Conservation (phyloP, 2,113 vertebrate genomes). For the Rhodinocichla rosea region DNA sequence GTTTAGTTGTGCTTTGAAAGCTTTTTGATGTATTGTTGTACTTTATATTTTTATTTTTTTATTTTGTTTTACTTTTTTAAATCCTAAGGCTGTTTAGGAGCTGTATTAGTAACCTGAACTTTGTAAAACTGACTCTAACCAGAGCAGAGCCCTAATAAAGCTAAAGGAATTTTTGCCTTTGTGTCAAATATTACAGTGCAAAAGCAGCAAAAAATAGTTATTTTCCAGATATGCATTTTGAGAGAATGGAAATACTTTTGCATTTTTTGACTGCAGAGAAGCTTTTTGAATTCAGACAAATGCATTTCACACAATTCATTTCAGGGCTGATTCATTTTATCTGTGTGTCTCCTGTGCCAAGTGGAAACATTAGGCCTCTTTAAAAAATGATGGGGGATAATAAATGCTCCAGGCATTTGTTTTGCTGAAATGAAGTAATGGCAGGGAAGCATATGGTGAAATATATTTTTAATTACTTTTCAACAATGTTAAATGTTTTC, state of each 20-base stretch:
- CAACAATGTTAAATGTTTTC: conserved; percentile 75
- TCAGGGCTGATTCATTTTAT: conserved; percentile 69
- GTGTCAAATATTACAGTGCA: neutral
- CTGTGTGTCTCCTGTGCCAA: conserved; percentile 54
- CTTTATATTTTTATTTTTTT: neutral
- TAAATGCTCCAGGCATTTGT: conserved; percentile 74
- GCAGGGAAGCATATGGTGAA: conserved; percentile 74
- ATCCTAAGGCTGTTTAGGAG: neutral
- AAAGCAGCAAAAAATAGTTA: neutral
- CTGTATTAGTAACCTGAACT: neutral
- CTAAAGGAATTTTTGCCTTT: neutral
- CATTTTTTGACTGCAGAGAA: conserved; percentile 36
- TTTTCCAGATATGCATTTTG: conserved; percentile 5
- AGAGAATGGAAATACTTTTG: neutral
- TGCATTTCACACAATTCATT: conserved; percentile 59
- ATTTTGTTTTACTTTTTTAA: neutral
- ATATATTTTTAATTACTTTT: conserved; percentile 84
- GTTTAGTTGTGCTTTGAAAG: neutral
- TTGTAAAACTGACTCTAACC: neutral
- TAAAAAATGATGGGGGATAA: conserved; percentile 73
- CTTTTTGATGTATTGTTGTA: conserved; percentile 31
- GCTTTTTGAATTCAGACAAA: conserved; percentile 59
- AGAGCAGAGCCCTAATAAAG: neutral
- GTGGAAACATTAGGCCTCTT: conserved; percentile 71
- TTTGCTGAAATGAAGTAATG: conserved; percentile 69